Base-by-base conservation (phyloP, 2,888 invertebrate species). In the Cistogaster globosa region DNA sequence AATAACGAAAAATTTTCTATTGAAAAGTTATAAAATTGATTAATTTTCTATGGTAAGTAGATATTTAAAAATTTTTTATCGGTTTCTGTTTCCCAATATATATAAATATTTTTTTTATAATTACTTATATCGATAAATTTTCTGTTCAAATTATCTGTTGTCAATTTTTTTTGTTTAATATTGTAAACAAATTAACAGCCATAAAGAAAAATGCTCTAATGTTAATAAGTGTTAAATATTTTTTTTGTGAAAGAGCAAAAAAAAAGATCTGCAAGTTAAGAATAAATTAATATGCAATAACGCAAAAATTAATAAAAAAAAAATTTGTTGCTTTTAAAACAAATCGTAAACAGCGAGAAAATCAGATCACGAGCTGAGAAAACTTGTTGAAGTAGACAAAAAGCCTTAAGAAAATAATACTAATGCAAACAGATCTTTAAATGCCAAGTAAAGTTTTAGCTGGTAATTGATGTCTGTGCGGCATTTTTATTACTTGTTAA, bases 311-410 rank as follows among this genome's bases (percentile, higher is more conserved):
- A 58, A 58, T 53, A 26, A 14, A 51, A 20, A 45, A 32, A 45
- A 45, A 20, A 26, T 9, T 58, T 62, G 22, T 69, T 60, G 51
- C 11, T 32, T 60, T 62, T 57, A 69, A 74, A 22, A 57, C 53
- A 67, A 20, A 76, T 76, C 75, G 72, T 80, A 67, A 72, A 51
- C 38, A 79, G 55, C 65, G 51, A 32, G 53, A 51, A 58, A 75
- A 78, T 60, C 58, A 75, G 74, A 79, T 82, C 78, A 78, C 78
- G 38, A 74, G 48, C 48, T 77, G 32, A 7, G 48, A 22, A 72
- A 85, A 85, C 85, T 78, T 65, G 82, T 85, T 85, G 79, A 62
- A 78, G 48, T 74, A 69, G 74, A 78, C 53, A 79, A 67, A 83
- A 60, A 67, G 48, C 65, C 69, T 63, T 57, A 45, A 48, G 3